Evolutionary conservation across 2,888 invertebrate species (phyloP).

Genomic region (Ariolimax columbianus): DNA sequence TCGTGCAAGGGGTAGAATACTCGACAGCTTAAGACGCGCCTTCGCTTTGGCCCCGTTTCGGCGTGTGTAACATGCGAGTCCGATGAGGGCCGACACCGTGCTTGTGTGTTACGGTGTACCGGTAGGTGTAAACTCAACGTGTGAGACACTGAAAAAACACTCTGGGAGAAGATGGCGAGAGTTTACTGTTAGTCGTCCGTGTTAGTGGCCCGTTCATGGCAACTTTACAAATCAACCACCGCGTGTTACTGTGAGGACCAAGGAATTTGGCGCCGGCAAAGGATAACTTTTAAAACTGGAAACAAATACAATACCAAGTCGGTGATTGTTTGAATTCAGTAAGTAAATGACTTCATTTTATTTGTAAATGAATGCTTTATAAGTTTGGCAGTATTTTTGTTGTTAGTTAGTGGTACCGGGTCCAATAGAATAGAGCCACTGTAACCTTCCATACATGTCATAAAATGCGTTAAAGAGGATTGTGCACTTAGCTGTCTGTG

Average conservation of each 20-base stretch:
- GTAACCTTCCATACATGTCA: too few relatives aligned
- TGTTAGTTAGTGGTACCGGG: too few relatives aligned
- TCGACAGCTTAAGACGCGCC: not conserved
- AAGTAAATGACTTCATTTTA: slow-evolving; percentile 7
- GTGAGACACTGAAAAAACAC: slow-evolving; percentile 11
- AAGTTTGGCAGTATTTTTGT: too few relatives aligned
- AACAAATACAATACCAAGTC: not conserved
- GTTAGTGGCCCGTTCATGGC: not conserved
- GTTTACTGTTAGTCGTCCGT: slow-evolving; percentile 6
- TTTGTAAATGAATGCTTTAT: not conserved
- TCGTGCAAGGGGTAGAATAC: not conserved
- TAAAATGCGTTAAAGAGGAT: too few relatives aligned
- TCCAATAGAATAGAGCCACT: too few relatives aligned
- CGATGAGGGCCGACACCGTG: not conserved
- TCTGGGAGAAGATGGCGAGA: slow-evolving; percentile 19
- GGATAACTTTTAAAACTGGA: not conserved
- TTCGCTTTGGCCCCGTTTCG: slow-evolving; percentile 16
- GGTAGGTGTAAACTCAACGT: slow-evolving; percentile 11
- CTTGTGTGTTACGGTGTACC: not conserved
- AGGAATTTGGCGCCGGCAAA: not conserved
- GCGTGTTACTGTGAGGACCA: not conserved
- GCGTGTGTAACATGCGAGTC: slow-evolving; percentile 9
- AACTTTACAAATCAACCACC: not conserved
- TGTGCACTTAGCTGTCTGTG: too few relatives aligned
- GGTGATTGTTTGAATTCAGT: not conserved